Percentiles rank a stretch among this genome's conserved stretches.
phyloP scores from a whole-genome alignment of 2,113 vertebrate genomes.

The Mobula birostris region DNA sequence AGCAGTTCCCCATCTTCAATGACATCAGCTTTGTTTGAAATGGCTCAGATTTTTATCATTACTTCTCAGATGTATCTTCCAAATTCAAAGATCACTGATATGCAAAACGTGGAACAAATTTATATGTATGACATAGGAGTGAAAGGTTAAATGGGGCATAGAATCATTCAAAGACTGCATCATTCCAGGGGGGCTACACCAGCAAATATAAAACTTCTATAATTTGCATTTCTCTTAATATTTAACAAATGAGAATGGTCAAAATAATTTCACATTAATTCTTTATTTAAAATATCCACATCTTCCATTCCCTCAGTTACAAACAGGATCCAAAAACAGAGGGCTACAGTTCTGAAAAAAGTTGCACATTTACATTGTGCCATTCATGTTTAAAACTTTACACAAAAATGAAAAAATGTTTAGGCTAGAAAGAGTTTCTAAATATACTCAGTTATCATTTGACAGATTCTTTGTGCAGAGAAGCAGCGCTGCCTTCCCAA shows the following conservation, averaged over 20 bases:
- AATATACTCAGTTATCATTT: constrained; percentile 32
- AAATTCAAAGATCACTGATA: neutral
- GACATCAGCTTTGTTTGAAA: too few relatives aligned
- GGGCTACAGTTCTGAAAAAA: constrained; percentile 34
- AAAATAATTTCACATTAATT: constrained; percentile 31
- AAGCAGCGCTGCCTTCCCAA: constrained; percentile 10
- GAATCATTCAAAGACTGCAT: neutral
- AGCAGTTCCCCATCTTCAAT: too few relatives aligned
- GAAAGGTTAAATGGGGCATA: neutral
- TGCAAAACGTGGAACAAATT: neutral
- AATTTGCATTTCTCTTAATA: too few relatives aligned
- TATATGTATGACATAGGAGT: neutral
- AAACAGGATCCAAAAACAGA: constrained; percentile 33
- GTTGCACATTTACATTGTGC: constrained; percentile 37
- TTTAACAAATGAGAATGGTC: neutral
- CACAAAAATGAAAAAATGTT: constrained; percentile 33
- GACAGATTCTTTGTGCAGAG: constrained; percentile 23
- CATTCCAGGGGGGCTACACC: too few relatives aligned
- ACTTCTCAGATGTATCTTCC: neutral
- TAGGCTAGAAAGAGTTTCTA: constrained; percentile 33
- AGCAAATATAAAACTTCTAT: neutral
- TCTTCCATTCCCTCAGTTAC: constrained; percentile 16
- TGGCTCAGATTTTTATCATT: too few relatives aligned
- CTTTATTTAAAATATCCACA: constrained; percentile 38
- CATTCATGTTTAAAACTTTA: constrained; percentile 34